Conservation (phyloP, 2,113 vertebrate genomes). For the Carettochelys insculpta region DNA sequence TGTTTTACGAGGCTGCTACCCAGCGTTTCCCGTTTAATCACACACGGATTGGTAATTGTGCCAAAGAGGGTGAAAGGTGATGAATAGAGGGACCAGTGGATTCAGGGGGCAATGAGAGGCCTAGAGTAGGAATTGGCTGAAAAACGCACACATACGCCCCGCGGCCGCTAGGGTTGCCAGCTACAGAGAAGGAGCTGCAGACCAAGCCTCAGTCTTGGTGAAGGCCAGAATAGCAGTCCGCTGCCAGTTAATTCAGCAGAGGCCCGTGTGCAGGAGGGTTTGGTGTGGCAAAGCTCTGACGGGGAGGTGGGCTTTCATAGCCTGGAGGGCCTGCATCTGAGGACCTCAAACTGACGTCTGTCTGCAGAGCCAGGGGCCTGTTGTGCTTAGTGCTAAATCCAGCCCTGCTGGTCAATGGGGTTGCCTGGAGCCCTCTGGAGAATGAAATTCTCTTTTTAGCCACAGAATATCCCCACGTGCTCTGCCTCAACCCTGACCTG, state of each 20-base stretch:
- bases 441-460: not conserved
- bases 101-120: not conserved
- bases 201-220: not conserved
- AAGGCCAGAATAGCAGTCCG: not conserved
- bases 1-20: not conserved
- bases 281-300: not conserved
- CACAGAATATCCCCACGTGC: not conserved
- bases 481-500: too few relatives aligned
- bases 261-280: too few relatives aligned
- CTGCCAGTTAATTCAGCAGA: accelerated
- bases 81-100: not conserved
- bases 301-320: not conserved
- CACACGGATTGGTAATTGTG: not conserved
- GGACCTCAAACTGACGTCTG: not conserved
- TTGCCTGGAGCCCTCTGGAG: not conserved
- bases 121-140: not conserved
- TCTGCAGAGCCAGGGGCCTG: not conserved
- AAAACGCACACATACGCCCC: not conserved
- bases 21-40: not conserved
- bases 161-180: not conserved
- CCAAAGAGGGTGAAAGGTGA: not conserved
- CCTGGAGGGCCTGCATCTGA: not conserved
- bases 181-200: too few relatives aligned
- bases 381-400: not conserved
- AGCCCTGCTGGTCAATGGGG: not conserved